These are phyloP conservation scores for Baronia brevicornis DNA, from an alignment of 2,888 invertebrate species.

Conservation along the genomic window DNA sequence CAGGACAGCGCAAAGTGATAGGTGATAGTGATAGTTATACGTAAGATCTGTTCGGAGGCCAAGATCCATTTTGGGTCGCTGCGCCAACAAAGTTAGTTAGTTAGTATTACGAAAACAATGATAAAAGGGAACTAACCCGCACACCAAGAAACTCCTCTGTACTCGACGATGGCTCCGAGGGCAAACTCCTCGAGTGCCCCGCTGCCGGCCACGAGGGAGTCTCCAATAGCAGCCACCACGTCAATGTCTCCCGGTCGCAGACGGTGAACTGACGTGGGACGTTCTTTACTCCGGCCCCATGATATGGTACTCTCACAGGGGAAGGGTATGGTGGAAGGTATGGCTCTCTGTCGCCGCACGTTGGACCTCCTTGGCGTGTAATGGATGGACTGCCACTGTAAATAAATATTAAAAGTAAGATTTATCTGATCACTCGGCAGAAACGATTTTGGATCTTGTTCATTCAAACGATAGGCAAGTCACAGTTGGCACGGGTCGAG, in stretches of 20 bases:
- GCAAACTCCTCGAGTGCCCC: conserved; percentile 84
- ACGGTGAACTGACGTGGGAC: conserved; percentile 79
- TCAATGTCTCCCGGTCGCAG: conserved; percentile 81
- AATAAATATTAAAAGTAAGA: conserved; percentile 13
- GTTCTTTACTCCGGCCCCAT: conserved; percentile 50
- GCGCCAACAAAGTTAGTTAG: too few species aligned
- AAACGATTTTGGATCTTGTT: too few species aligned
- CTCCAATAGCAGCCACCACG: conserved; percentile 82
- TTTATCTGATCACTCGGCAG: background rate
- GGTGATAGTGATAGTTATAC: too few species aligned
- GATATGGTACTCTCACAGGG: conserved; percentile 70
- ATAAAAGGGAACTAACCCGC: too few species aligned
- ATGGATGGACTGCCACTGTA: conserved; percentile 49
- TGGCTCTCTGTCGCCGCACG: conserved; percentile 69
- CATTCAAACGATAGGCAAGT: too few species aligned
- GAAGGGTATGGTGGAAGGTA: conserved; percentile 69
- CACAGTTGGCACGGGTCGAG: too few species aligned
- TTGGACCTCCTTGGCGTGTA: conserved; percentile 63
- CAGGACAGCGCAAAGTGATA: too few species aligned
- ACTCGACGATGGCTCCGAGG: conserved; percentile 82
- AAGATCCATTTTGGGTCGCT: too few species aligned
- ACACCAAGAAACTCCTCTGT: conserved; percentile 85
- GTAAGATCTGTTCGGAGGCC: too few species aligned
- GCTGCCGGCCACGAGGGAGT: conserved; percentile 83
- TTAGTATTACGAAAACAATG: too few species aligned